A percentile compares a stretch with the other conserved stretches of the same genome.
These are phyloP conservation scores for Phengaris alcon DNA, from an alignment of 2,888 invertebrate species.

Conservation along the genomic window DNA sequence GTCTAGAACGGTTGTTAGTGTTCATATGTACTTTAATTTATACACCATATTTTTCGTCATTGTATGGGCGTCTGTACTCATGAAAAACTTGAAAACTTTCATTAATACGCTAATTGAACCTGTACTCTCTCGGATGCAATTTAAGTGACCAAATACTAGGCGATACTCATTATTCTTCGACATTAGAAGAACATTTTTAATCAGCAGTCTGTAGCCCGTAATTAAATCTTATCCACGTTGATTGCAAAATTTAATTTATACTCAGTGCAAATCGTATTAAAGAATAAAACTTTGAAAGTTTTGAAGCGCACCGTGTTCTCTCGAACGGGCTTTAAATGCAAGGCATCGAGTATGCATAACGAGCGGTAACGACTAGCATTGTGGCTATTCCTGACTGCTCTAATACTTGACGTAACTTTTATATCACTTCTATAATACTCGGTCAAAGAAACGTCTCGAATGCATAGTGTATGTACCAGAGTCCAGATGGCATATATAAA, in stretches of 20 bases:
- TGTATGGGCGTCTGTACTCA: too few relatives aligned
- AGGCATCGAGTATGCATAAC: conserved; percentile 36
- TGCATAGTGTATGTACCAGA: neutral
- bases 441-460: neutral
- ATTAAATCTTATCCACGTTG: neutral
- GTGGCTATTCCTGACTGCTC: conserved; percentile 34
- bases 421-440: conserved; percentile 21
- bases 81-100: too few relatives aligned
- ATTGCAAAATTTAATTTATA: conserved; percentile 17
- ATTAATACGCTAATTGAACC: too few relatives aligned
- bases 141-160: neutral
- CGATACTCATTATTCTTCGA: neutral
- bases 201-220: neutral
- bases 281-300: conserved; percentile 19
- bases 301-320: conserved; percentile 15
- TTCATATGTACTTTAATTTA: too few relatives aligned
- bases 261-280: conserved; percentile 8
- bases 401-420: conserved; percentile 23
- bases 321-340: conserved; percentile 28
- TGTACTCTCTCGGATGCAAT: too few relatives aligned
- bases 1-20: too few relatives aligned
- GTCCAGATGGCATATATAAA: neutral
- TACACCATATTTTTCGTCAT: too few relatives aligned
- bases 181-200: neutral
- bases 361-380: conserved; percentile 38